phyloP scores from a whole-genome alignment of 2,888 invertebrate genomes.

The Hypomecis atomaria region DNA sequence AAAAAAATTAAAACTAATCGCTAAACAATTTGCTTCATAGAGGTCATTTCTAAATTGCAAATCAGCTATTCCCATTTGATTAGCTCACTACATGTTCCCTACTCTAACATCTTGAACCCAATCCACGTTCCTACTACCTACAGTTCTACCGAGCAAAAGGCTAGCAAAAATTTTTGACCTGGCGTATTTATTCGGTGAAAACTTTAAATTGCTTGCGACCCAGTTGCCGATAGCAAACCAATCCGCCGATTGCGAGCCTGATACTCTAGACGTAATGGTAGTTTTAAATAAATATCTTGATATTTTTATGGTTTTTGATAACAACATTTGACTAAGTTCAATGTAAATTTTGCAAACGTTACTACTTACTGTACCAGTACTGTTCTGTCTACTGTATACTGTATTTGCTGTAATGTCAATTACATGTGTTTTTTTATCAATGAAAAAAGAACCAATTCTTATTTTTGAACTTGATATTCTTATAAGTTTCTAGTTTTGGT shows the following conservation, averaged over 20 bases:
- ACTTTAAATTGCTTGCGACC: slow-evolving; percentile 82
- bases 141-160: slow-evolving; percentile 57
- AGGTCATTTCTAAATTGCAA: too few relatives aligned
- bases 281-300: slow-evolving; percentile 39
- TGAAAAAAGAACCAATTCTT: too few relatives aligned
- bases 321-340: not conserved
- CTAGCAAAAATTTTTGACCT: slow-evolving; percentile 69
- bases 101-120: slow-evolving; percentile 19
- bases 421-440: too few relatives aligned
- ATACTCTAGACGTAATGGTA: slow-evolving; percentile 61
- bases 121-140: slow-evolving; percentile 51
- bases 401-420: too few relatives aligned
- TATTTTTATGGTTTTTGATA: not conserved
- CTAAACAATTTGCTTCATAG: too few relatives aligned
- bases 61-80: too few relatives aligned
- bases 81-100: not conserved
- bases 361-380: too few relatives aligned
- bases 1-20: too few relatives aligned
- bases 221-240: slow-evolving; percentile 75
- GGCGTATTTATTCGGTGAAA: slow-evolving; percentile 77
- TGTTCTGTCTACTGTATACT: too few relatives aligned
- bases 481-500: too few relatives aligned
- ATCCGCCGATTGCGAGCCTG: slow-evolving; percentile 70
- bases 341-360: not conserved
- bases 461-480: too few relatives aligned